Percentiles rank a stretch among this genome's conserved stretches.
Evolutionary conservation across 1,140 invertebrate species (phyloP).

Genomic region (Globodera ellingtonae): DNA sequence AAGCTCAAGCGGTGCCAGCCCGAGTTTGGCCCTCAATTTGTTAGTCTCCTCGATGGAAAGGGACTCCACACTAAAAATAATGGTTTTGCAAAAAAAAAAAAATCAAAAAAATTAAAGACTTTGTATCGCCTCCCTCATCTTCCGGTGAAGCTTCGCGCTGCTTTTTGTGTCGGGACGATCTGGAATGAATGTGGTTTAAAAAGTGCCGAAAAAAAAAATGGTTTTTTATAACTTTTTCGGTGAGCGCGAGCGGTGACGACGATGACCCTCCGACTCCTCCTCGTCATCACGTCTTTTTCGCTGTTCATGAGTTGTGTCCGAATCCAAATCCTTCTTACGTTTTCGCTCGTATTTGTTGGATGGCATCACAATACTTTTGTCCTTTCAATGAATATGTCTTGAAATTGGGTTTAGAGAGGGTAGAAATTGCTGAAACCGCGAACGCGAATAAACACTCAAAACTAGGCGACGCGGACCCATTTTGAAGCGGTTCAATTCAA

Average conservation of each 20-base stretch:
- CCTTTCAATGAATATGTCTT: too few relatives aligned
- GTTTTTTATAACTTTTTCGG: background rate
- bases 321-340: conserved; percentile 29
- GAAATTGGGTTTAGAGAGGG: too few relatives aligned
- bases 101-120: background rate
- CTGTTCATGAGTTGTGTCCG: conserved; percentile 22
- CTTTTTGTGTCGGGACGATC: conserved; percentile 2
- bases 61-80: conserved; percentile 45
- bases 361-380: background rate
- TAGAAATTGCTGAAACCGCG: too few relatives aligned
- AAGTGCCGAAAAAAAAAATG: background rate
- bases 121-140: background rate
- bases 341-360: conserved; percentile 31
- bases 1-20: conserved; percentile 85
- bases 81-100: too few relatives aligned
- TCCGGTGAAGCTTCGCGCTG: background rate
- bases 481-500: too few relatives aligned
- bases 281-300: conserved; percentile 13
- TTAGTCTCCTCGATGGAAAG: conserved; percentile 57
- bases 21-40: conserved; percentile 76
- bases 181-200: background rate
- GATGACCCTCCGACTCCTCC: background rate
- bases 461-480: too few relatives aligned
- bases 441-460: too few relatives aligned
- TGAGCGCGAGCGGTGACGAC: conserved; percentile 11